Evolutionary conservation across 1,140 invertebrate genomes (phyloP), one percentile per base, ranked within the genome.

Genomic region (Lordiphosa clarofinis): DNA sequence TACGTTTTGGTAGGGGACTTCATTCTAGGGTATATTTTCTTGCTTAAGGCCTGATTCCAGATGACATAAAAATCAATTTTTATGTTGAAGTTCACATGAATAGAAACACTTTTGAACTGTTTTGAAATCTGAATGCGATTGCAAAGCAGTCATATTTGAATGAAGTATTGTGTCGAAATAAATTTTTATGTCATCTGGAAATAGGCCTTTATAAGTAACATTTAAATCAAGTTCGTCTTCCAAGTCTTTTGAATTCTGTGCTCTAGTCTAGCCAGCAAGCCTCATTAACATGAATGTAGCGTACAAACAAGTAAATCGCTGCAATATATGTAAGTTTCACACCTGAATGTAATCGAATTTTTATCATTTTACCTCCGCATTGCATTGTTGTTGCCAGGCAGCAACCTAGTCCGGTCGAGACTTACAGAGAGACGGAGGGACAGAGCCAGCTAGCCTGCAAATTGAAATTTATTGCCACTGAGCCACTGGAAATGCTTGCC

Each of bases 281-380:
- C 71, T 54, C 58, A 63, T 47, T 58, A 57, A 58, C 36, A 38
- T 31, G 57, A 50, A 49, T 58, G 78, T 64, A 72, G 76, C 40
- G 78, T 52, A 71, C 67, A 72, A 84, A 71, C 71, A 67, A 75
- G 73, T 62, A 82, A 84, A 82, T 76, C 68, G 78, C 64, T 58
- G 78, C 68, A 47, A 65, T 82, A 70, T 73, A 73, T 78, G 78
- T 82, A 82, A 62, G 68, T 82, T 82, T 82, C 73, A 84, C 78
- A 82, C 78, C 78, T 82, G 79, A 82, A 82, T 84, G 78, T 82
- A 84, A 84, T 82, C 78, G 79, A 82, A 76, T 82, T 82, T 82
- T 82, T 82, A 82, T 82, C 76, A 82, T 82, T 76, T 84, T 84
- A 78, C 64, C 78, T 86, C 73, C 78, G 73, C 72, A 73, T 84